Conservation (phyloP, 1,140 invertebrate species). For the Delia radicum region DNA sequence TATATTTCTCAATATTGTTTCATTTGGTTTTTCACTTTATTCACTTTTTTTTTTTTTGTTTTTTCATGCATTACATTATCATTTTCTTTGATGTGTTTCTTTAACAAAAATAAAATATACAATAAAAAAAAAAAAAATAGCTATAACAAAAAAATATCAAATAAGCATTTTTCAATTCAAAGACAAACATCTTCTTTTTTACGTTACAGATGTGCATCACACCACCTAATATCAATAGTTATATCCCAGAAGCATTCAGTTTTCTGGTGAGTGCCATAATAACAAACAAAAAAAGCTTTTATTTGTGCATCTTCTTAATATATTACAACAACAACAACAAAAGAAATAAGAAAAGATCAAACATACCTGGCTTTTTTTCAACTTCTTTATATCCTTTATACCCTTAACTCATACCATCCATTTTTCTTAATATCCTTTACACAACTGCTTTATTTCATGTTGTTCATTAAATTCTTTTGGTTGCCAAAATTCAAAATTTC, state of each 20-base stretch:
- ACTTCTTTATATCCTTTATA: no score
- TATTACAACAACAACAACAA: no score
- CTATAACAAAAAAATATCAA: background rate
- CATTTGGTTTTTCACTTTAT: background rate
- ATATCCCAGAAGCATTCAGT: conserved; percentile 39
- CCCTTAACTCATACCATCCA: no score
- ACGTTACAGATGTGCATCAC: conserved; percentile 37
- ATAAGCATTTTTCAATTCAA: conserved; percentile 4
- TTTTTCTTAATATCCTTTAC: no score
- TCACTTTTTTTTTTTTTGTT: background rate
- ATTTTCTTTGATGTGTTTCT: background rate
- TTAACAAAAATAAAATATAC: background rate
- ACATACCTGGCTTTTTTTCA: no score
- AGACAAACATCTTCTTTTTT: conserved; percentile 29
- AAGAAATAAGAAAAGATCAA: no score
- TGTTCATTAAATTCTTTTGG: no score
- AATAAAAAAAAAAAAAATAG: conserved; percentile 13
- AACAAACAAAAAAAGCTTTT: background rate
- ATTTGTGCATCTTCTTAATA: no score
- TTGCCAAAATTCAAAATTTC: no score
- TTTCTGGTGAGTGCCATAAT: conserved; percentile 34
- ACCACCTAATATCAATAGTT: conserved; percentile 38
- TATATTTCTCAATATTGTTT: background rate
- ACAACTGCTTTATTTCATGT: no score
- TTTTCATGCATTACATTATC: background rate